phyloP scores from a whole-genome alignment of 1,140 invertebrate genomes.

The Octopus sinensis region DNA sequence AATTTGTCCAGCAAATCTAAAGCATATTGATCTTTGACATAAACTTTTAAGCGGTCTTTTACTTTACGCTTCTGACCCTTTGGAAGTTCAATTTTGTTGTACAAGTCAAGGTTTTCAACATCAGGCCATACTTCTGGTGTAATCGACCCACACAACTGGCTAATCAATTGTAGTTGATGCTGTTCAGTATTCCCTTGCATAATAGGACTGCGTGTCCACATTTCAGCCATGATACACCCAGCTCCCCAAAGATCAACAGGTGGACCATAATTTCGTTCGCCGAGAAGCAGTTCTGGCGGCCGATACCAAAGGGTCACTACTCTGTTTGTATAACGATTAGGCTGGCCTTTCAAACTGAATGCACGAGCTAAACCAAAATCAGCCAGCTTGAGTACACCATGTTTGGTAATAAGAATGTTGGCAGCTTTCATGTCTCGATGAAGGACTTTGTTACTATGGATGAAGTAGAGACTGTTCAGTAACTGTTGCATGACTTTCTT shows the following conservation, averaged over 20 bases:
- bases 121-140: constrained; percentile 89
- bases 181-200: constrained; percentile 90
- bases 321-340: constrained; percentile 91
- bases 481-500: constrained; percentile 97
- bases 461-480: constrained; percentile 93
- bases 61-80: constrained; percentile 88
- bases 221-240: constrained; percentile 98
- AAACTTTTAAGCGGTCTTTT: constrained; percentile 84
- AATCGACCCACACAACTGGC: constrained; percentile 94
- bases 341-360: constrained; percentile 75
- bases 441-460: constrained; percentile 91
- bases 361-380: constrained; percentile 71
- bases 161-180: constrained; percentile 91
- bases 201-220: constrained; percentile 88
- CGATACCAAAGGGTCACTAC: constrained; percentile 98
- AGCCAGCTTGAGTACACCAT: constrained; percentile 72
- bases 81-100: constrained; percentile 84
- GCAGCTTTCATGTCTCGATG: constrained; percentile 99
- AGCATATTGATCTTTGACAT: constrained; percentile 87
- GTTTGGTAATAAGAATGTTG: constrained; percentile 96
- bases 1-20: constrained; percentile 92
- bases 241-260: constrained; percentile 98
- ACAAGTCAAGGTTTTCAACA: constrained; percentile 89
- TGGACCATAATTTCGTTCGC: constrained; percentile 86
- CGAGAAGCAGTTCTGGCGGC: constrained; percentile 83